Evolutionary conservation across 35 echinoderm and acorn worm species (phyloP), one percentile per base, ranked within the genome.

Genomic region (Ophioderma brevispina): DNA sequence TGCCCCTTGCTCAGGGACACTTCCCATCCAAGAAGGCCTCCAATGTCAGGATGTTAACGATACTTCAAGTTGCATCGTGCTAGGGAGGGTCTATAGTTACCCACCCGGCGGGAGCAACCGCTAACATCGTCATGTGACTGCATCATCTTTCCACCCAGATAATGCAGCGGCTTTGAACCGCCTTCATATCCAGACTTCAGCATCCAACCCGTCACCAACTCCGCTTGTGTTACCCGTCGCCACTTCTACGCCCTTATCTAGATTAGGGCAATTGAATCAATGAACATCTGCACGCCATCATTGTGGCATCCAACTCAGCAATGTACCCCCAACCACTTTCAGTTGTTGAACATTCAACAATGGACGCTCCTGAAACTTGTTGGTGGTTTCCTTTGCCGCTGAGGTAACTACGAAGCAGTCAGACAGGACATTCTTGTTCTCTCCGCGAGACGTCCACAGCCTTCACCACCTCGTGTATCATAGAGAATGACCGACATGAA

Each of bases 371-470:
- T 25, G 6, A 23, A 82, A 80, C 76, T n/a, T 32, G 36, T 96
- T 55, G 85, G 94, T 35, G n/a, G 32, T 96, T 19, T 76, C 39
- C 42, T 95, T 84, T 81, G 85, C 85, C 38, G 94, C 94, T 49
- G 94, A 95, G 50, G 70, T 92, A n/a, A 23, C 63, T 95, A 1
- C 87, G 87, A 33, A 31, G 94, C 32, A 39, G 33, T 31, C n/a
- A 85, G 90, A 39, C 90, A 95, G 77, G 28, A 55, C 84, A 92
- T 95, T 40, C 82, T 95, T 34, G 94, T 95, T n/a, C n/a, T 18
- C 84, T 91, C 30, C 37, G 89, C 4, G 84, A 95, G 55, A 87
- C 82, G 35, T 55, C 84, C 38, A 89, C 79, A n/a, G 82, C 79
- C 0, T 90, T 39, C 38, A 90, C 92, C n/a, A 31, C 39, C 5